Base-by-base conservation (phyloP, 2,888 invertebrate genomes). In the Cerastis rubricosa region DNA sequence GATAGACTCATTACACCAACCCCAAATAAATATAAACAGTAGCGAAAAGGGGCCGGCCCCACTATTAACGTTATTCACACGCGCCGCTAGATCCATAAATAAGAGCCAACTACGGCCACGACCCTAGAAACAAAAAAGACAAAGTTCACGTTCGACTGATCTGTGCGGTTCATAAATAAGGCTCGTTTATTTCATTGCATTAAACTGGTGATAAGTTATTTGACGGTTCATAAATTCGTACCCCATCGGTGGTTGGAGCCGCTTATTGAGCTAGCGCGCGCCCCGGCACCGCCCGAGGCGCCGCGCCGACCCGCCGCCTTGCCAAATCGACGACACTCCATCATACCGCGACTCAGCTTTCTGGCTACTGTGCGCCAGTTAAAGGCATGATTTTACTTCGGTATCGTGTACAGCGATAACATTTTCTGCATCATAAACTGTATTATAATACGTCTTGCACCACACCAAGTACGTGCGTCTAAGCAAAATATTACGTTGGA, bases 11-110 rank as follows among this genome's bases (percentile, higher is more conserved):
- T 96, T 96, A 96, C 94, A 91, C 90, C 94, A 92, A 95, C 96
- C 96, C 96, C 96, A 96, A 96, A 96, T 96, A 96, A 96, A 96
- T 95, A 96, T 95, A 96, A 96, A 96, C 96, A 96, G 96, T 95
- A 95, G 95, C 94, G 88, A 91, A 92, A 94, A 94, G 94, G 94
- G 94, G 94, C 92, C 90, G 91, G 93, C 94, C 95, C 96, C 91
- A 94, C 95, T 96, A 95, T 96, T 96, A 95, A 94, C 95, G 94
- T 96, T 95, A 96, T 94, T 96, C 95, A 95, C 96, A 96, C 96
- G 96, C 96, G 94, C 92, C 92, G 94, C 94, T 96, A 94, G 94
- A 94, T 95, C 93, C 95, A 96, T 96, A 96, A 96, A 96, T 95
- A 96, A 95, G 90, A 93, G 92, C 89, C 92, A 94, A 95, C 94